phyloP scores from a whole-genome alignment of 1,140 invertebrate genomes.

The Hylaeus anthracinus region DNA sequence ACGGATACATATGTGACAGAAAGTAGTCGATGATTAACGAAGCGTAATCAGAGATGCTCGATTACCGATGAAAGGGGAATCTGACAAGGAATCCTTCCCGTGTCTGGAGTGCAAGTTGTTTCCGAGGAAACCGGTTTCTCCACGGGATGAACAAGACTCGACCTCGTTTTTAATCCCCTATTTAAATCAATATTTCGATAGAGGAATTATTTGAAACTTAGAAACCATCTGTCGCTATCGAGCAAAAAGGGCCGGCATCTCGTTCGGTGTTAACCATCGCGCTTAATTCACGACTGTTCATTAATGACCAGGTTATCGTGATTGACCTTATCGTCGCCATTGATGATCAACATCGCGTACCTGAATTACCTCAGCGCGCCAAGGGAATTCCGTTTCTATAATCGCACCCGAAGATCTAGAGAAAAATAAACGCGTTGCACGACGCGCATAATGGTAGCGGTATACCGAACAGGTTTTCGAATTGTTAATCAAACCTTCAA shows the following conservation, averaged over 20 bases:
- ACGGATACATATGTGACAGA: too few species aligned
- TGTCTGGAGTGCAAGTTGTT: conserved; percentile 7
- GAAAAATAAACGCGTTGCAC: neutral
- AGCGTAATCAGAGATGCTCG: neutral
- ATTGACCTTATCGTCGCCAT: conserved; percentile 35
- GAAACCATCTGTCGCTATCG: too few species aligned
- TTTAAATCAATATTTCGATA: too few species aligned
- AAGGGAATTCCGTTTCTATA: neutral
- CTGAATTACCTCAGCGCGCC: conserved; percentile 11
- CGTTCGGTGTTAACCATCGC: neutral
- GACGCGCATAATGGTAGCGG: neutral
- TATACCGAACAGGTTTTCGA: neutral
- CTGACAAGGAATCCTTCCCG: neutral
- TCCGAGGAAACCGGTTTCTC: conserved; percentile 1
- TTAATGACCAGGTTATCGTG: conserved; percentile 38
- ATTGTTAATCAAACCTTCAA: conserved; percentile 5
- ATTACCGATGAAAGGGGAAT: neutral
- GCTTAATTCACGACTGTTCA: conserved; percentile 24
- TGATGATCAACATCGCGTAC: conserved; percentile 25
- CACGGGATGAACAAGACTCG: neutral
- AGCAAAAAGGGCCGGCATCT: neutral
- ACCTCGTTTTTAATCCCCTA: too few species aligned
- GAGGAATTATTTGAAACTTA: too few species aligned
- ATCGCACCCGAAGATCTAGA: too few species aligned
- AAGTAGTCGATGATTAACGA: too few species aligned